A percentile compares a stretch with the other conserved stretches of the same genome.
Evolutionary conservation across 2,113 vertebrate species (phyloP).

Genomic region (Paradisaea rubra): DNA sequence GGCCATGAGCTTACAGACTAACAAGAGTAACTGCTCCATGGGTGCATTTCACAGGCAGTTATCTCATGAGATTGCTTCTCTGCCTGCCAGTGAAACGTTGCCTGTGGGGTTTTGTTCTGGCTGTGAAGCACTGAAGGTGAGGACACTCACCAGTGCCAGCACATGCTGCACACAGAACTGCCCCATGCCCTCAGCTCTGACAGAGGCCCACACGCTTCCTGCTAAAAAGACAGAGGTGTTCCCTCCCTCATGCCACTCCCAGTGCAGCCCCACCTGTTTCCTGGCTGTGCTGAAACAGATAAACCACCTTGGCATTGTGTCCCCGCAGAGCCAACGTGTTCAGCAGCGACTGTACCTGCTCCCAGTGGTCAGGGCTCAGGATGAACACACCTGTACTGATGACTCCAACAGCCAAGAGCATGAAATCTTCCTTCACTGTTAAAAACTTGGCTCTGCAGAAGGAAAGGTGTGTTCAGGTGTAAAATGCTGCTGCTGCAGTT

Average conservation of each 20-base stretch:
- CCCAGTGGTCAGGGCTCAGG: conserved; percentile 70
- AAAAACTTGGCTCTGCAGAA: conserved; percentile 82
- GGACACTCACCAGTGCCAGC: neutral
- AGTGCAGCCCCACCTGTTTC: neutral
- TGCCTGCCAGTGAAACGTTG: rapidly evolving
- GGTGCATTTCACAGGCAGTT: neutral
- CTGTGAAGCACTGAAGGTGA: neutral
- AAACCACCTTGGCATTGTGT: neutral
- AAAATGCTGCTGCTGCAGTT: neutral
- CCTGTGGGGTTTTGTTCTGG: neutral
- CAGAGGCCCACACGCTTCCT: neutral
- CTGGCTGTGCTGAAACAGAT: neutral
- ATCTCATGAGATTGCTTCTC: neutral
- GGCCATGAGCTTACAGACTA: neutral
- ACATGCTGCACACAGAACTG: neutral
- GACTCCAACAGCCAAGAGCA: conserved; percentile 86
- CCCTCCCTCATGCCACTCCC: neutral
- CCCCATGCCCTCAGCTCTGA: neutral
- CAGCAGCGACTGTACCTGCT: conserved; percentile 71
- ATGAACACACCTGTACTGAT: conserved; percentile 86
- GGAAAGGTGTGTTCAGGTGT: neutral
- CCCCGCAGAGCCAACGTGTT: rapidly evolving
- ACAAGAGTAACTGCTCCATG: neutral
- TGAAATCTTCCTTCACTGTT: conserved; percentile 87
- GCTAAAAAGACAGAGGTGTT: neutral